Conservation (phyloP, 2,888 invertebrate genomes). For the Bedellia somnulentella region DNA sequence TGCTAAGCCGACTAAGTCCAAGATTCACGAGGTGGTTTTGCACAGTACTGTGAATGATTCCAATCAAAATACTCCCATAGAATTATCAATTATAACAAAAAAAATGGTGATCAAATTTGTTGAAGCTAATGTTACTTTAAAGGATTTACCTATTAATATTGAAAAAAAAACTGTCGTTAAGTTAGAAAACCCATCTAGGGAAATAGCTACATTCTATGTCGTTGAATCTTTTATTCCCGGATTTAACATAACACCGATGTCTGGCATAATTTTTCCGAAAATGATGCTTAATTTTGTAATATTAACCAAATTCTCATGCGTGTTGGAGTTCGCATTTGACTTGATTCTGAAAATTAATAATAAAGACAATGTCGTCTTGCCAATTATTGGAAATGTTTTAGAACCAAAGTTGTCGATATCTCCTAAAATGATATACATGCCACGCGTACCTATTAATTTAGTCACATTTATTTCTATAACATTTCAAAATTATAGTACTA, state of each 20-base stretch:
- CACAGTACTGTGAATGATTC: too few relatives aligned
- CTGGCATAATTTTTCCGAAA: constrained; percentile 52
- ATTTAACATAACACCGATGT: constrained; percentile 48
- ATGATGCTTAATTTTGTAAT: constrained; percentile 46
- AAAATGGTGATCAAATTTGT: constrained; percentile 44
- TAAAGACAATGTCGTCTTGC: constrained; percentile 37
- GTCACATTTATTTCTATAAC: constrained; percentile 35
- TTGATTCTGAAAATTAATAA: constrained; percentile 40
- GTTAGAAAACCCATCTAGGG: constrained; percentile 56
- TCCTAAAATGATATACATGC: constrained; percentile 49
- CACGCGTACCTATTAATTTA: constrained; percentile 44
- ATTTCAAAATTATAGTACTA: constrained; percentile 30
- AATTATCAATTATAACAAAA: constrained; percentile 31
- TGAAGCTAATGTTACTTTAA: constrained; percentile 28
- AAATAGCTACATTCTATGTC: constrained; percentile 49
- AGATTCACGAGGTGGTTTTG: too few relatives aligned
- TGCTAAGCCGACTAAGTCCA: constrained; percentile 33
- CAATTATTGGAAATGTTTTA: constrained; percentile 43
- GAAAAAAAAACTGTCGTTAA: constrained; percentile 39
- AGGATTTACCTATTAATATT: constrained; percentile 41
- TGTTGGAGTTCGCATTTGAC: constrained; percentile 38
- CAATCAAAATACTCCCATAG: constrained; percentile 22
- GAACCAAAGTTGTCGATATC: constrained; percentile 50
- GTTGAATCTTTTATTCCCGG: constrained; percentile 46
- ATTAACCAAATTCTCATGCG: constrained; percentile 35